phyloP scores from a whole-genome alignment of 2,113 vertebrate species.

The Gasterosteus aculeatus region DNA sequence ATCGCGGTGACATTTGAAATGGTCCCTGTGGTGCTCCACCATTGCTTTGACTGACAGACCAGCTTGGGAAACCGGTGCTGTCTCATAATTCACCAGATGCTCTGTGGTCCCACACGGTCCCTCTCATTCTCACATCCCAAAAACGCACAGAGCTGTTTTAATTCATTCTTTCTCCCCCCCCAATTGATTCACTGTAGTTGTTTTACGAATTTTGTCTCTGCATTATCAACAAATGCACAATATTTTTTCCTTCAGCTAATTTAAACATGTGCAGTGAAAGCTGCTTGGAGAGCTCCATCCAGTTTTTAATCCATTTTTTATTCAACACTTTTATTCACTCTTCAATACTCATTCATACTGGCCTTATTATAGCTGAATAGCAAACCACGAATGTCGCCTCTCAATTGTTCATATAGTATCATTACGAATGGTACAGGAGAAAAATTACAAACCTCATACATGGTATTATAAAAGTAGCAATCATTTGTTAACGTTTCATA shows the following conservation, averaged over 20 bases:
- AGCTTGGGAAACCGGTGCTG: conserved; percentile 66
- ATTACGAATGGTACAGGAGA: not conserved
- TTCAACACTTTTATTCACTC: not conserved
- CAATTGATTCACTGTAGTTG: not conserved
- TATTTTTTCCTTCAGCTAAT: conserved; percentile 1
- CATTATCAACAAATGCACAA: not conserved
- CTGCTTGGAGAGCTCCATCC: not conserved
- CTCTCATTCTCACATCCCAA: conserved; percentile 33
- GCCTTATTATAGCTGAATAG: not conserved
- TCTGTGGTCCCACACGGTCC: conserved; percentile 57
- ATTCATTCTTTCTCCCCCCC: not conserved
- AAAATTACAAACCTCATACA: not conserved
- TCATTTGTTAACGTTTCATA: not conserved
- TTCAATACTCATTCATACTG: not conserved
- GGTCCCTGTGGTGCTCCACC: conserved; percentile 71
- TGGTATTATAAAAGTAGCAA: not conserved
- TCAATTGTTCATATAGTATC: not conserved
- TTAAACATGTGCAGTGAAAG: not conserved
- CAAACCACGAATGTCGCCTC: conserved; percentile 17
- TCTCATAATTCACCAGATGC: conserved; percentile 77
- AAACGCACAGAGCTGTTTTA: conserved; percentile 28
- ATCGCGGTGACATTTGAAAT: conserved; percentile 74
- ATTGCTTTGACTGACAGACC: conserved; percentile 76
- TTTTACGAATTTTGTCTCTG: not conserved
- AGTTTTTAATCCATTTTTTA: conserved; percentile 3